These are phyloP conservation scores for Thaleichthys pacificus DNA, from an alignment of 2,797 vertebrate genomes.

Conservation along the genomic window DNA sequence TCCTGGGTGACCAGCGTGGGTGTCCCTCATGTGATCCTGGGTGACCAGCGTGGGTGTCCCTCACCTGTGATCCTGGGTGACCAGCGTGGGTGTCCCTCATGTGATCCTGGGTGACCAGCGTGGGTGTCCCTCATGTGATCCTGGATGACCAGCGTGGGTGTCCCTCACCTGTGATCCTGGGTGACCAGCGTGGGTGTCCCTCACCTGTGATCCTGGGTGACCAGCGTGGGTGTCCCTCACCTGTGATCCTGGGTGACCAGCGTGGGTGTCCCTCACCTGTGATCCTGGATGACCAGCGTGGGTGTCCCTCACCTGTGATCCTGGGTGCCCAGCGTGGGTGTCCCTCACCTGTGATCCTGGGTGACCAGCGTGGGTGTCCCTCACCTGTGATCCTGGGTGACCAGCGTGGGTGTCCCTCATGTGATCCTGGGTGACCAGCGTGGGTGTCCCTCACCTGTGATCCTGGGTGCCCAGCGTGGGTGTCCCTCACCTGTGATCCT, in stretches of 20 bases:
- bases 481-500: too few relatives aligned
- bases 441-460: too few relatives aligned
- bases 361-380: not conserved
- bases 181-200: not conserved
- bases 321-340: not conserved
- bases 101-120: conserved; percentile 9
- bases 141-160: not conserved
- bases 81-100: not conserved
- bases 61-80: conserved; percentile 16
- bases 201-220: conserved; percentile 16
- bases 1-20: conserved; percentile 5
- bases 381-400: conserved; percentile 16
- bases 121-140: conserved; percentile 2
- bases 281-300: conserved; percentile 6
- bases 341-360: too few relatives aligned
- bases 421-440: conserved; percentile 9
- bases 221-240: not conserved
- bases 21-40: conserved; percentile 8
- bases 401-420: not conserved
- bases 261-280: too few relatives aligned
- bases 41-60: not conserved
- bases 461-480: conserved; percentile 5
- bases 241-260: conserved; percentile 11
- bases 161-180: too few relatives aligned
- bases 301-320: too few relatives aligned